Percentiles rank a stretch among this genome's conserved stretches.
Conservation (phyloP, 1,140 invertebrate genomes). For the Tetragonula clypearis region DNA sequence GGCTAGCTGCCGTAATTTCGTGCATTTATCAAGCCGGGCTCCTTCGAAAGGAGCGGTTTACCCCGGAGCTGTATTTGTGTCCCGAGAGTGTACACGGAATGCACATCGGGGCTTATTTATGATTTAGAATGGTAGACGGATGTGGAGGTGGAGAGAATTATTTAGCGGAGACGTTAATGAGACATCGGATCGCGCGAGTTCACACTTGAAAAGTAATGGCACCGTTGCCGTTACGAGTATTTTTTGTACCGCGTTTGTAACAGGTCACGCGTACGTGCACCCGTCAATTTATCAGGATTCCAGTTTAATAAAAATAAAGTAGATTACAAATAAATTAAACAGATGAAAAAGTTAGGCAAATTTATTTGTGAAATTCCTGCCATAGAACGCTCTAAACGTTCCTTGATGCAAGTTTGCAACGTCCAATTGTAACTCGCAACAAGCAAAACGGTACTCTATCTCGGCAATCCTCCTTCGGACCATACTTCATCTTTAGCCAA, state of each 20-base stretch:
- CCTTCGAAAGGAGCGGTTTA: background rate
- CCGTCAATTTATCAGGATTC: background rate
- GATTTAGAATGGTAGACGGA: background rate
- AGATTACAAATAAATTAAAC: too few species aligned
- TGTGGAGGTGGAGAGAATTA: background rate
- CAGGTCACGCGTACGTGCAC: too few species aligned
- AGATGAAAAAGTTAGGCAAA: too few species aligned
- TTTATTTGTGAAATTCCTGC: too few species aligned
- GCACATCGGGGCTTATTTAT: constrained; percentile 13
- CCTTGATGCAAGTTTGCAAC: too few species aligned
- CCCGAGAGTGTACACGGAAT: background rate
- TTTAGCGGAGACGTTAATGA: constrained; percentile 9
- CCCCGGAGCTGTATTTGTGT: background rate
- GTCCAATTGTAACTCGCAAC: background rate
- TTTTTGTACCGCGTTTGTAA: background rate
- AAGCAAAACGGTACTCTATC: background rate
- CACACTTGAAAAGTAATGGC: too few species aligned
- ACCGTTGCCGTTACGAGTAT: background rate
- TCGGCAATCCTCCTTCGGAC: background rate
- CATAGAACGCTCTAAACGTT: too few species aligned
- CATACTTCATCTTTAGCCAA: background rate
- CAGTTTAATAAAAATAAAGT: too few species aligned
- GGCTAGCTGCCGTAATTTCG: constrained; percentile 13
- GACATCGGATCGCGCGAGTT: background rate
- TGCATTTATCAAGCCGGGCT: constrained; percentile 17